phyloP scores from a whole-genome alignment of 2,113 vertebrate species.

The Bombycilla garrulus region DNA sequence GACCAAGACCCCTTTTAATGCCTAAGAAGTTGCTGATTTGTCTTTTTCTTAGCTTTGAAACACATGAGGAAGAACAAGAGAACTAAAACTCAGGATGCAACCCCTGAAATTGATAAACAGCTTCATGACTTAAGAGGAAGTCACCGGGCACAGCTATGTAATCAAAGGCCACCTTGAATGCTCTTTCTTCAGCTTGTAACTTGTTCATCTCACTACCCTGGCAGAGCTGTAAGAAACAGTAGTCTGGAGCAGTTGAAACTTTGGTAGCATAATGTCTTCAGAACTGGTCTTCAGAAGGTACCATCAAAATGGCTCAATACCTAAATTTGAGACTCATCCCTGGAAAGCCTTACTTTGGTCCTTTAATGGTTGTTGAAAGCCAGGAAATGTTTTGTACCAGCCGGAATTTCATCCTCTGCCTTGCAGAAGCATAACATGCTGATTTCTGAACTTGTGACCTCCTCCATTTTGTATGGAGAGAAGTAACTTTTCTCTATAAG shows the following conservation, averaged over 20 bases:
- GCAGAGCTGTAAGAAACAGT: not conserved
- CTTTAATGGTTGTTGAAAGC: not conserved
- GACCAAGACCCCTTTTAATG: not conserved
- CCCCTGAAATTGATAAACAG: not conserved
- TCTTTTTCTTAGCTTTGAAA: not conserved
- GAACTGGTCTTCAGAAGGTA: not conserved
- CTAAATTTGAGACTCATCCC: not conserved
- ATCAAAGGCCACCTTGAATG: not conserved
- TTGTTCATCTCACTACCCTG: not conserved
- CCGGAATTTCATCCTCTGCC: not conserved
- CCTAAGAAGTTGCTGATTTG: not conserved
- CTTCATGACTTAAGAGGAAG: not conserved
- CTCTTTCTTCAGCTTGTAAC: not conserved
- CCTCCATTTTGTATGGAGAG: not conserved
- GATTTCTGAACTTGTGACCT: not conserved
- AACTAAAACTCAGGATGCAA: not conserved
- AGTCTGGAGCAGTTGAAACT: not conserved
- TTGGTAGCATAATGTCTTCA: not conserved
- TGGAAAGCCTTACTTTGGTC: not conserved
- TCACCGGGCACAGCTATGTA: not conserved
- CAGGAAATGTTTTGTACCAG: not conserved
- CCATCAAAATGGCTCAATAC: not conserved
- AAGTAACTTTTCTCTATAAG: not conserved
- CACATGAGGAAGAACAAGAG: not conserved
- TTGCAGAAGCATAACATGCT: not conserved